Evolutionary conservation across 2,797 vertebrate species (phyloP).

Genomic region (Taenioides sp.): DNA sequence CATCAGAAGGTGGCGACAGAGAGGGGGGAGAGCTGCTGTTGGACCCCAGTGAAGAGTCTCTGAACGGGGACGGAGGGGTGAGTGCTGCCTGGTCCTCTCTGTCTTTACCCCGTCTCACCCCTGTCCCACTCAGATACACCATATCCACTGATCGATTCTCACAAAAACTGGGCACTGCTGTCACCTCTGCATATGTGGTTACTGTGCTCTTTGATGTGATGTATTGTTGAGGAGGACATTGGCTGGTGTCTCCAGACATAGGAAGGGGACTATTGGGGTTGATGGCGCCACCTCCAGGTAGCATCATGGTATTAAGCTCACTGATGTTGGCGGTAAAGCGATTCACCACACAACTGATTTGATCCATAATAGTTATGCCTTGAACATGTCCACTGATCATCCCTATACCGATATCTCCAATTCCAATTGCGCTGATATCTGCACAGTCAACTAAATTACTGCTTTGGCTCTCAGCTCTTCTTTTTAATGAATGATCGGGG

Average conservation of each 20-base stretch:
- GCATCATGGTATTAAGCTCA: slow-evolving; percentile 98
- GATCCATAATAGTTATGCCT: slow-evolving; percentile 93
- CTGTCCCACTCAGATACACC: slow-evolving; percentile 76
- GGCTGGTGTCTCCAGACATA: slow-evolving; percentile 18
- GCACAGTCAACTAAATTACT: slow-evolving; percentile 8
- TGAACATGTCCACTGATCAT: slow-evolving; percentile 80
- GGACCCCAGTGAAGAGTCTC: slow-evolving; percentile 93
- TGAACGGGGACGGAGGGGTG: slow-evolving; percentile 95
- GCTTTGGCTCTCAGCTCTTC: slow-evolving; percentile 40
- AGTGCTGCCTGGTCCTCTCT: slow-evolving; percentile 88
- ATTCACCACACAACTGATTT: slow-evolving; percentile 96
- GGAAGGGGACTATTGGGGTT: slow-evolving; percentile 26
- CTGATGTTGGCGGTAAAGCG: slow-evolving; percentile 98
- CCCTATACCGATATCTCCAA: slow-evolving; percentile 64
- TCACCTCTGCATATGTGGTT: slow-evolving; percentile 90
- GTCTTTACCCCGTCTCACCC: slow-evolving; percentile 77
- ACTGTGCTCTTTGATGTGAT: slow-evolving; percentile 83
- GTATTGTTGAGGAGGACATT: slow-evolving; percentile 78
- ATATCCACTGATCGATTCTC: slow-evolving; percentile 57
- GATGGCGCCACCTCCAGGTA: slow-evolving; percentile 76
- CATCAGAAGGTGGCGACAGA: slow-evolving; percentile 87
- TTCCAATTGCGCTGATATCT: slow-evolving; percentile 55
- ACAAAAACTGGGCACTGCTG: slow-evolving; percentile 79
- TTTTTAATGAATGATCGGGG: slow-evolving; percentile 74
- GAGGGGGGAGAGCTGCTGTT: slow-evolving; percentile 86